phyloP scores from a whole-genome alignment of 1,140 invertebrate genomes.

The Cydia pomonella region DNA sequence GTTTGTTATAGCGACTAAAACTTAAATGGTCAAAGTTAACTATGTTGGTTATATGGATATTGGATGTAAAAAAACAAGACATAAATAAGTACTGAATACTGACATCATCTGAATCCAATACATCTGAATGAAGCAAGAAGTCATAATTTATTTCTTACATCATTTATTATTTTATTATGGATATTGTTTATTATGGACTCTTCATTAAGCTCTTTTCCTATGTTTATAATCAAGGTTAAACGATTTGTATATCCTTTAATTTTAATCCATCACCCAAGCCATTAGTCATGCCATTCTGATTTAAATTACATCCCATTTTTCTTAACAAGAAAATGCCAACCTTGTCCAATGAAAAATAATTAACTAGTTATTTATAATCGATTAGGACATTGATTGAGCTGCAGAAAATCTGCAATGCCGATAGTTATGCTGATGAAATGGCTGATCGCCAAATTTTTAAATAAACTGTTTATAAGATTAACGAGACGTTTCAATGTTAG shows the following conservation, averaged over 20 bases:
- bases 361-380: slow-evolving; percentile 14
- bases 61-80: too few species aligned
- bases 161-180: too few species aligned
- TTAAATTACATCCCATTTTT: slow-evolving; percentile 6
- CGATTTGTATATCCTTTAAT: background rate
- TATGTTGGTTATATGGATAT: too few species aligned
- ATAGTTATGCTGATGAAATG: slow-evolving; percentile 7
- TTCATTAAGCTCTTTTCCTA: too few species aligned
- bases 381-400: slow-evolving; percentile 25
- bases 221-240: background rate
- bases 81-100: too few species aligned
- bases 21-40: too few species aligned
- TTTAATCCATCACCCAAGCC: background rate
- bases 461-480: slow-evolving; percentile 4
- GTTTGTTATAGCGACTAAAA: too few species aligned
- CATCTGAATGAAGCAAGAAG: too few species aligned
- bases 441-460: slow-evolving; percentile 22
- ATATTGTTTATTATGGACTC: too few species aligned
- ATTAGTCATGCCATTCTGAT: background rate
- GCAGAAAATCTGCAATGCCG: slow-evolving; percentile 8
- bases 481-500: slow-evolving; percentile 11
- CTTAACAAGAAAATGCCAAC: background rate
- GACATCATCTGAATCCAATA: too few species aligned
- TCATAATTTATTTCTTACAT: too few species aligned
- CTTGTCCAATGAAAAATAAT: slow-evolving; percentile 2